Base-by-base conservation (phyloP, 23 tunicate species). In the Pegea sp. region DNA sequence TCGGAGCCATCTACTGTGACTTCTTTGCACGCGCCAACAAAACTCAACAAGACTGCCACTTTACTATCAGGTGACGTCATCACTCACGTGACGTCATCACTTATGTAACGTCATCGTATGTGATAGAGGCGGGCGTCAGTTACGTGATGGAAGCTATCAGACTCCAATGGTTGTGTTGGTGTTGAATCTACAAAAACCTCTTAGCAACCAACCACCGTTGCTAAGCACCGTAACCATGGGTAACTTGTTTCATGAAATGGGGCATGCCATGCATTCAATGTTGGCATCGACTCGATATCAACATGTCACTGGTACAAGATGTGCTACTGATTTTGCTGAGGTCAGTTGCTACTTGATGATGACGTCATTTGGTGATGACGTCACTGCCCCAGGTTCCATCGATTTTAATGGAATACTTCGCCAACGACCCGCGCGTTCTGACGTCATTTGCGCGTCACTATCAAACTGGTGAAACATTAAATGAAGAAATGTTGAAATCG, bases 181-280 rank as follows among this genome's bases (percentile, higher is more conserved):
- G 69, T 61, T 76, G 24, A 79, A 87, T 32, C 67, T 84, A 1
- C 51, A 66, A 22, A 34, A 67, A 31, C 61, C 84, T n/a, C 2
- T 48, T 2, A 22, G 38, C 31, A n/a, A 42, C 30, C 64, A 72
- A 62, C 68, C 95, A 0, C 57, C 93, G 1, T 32, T 84, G 42
- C 76, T 84, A 18, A 16, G 71, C 38, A 76, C 95, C 11, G 26
- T 53, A 29, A 42, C 87, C n/a, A 49, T 87, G 55, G 42, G 57
- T 56, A 87, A 75, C 42, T 56, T 87, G 28, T 87, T 87, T 43
- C 96, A 87, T 28, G 96, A 87, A 49, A 80, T 70, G 70, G 96
- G 96, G 16, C 96, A 87, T 44, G 96, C 96, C 7, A 75, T 87
- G 88, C 96, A 87, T 57, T 87, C 96, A 0, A 87, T 87, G 88